Evolutionary conservation across 1,140 invertebrate species (phyloP), one percentile per base, ranked within the genome.

Genomic region (Pentalonia nigronervosa): DNA sequence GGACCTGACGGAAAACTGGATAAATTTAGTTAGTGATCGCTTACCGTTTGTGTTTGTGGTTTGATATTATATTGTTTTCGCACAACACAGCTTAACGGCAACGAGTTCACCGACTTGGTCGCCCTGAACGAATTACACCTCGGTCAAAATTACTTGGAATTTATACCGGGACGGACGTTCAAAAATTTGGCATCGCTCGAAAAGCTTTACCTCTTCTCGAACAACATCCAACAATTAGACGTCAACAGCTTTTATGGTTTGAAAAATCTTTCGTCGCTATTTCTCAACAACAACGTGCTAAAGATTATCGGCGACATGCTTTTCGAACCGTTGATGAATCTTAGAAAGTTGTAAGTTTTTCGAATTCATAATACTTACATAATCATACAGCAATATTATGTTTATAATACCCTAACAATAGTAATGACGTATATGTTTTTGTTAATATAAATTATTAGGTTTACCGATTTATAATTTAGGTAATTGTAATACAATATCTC

Each of bases 281-380:
- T 97, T 94, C 95, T 97, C 1, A 97, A 97, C 94, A 96, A 96
- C 88, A 97, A 97, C 94, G 95, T 96, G 21, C 94, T 97, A 0
- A 95, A 95, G 83, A 94, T 95, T 23, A 94, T 97, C 9, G 95
- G 96, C 84, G 94, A 95, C 0, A 95, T 95, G 3, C 94, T 96
- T 23, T 96, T 97, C 87, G 95, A 95, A n/a, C 95, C 95, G 9
- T 94, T 96, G 7, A 94, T 94, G 17, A 95, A 95, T 94, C 94
- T 96, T 17, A 95, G 95, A 94, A 96, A 96, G 94, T 94, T 96
- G 96, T 96, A 94, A 95, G 95, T 95, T 95, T 95, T 86, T 94
- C 95, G 93, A 95, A 95, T 94, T 94, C 53, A 8, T 11, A 30
- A 50, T 50, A n/a, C 25, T 9, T 25, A 25, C 8, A 30, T 30